These are phyloP conservation scores for Arge pagana DNA, from an alignment of 2,888 invertebrate genomes.

Conservation along the genomic window DNA sequence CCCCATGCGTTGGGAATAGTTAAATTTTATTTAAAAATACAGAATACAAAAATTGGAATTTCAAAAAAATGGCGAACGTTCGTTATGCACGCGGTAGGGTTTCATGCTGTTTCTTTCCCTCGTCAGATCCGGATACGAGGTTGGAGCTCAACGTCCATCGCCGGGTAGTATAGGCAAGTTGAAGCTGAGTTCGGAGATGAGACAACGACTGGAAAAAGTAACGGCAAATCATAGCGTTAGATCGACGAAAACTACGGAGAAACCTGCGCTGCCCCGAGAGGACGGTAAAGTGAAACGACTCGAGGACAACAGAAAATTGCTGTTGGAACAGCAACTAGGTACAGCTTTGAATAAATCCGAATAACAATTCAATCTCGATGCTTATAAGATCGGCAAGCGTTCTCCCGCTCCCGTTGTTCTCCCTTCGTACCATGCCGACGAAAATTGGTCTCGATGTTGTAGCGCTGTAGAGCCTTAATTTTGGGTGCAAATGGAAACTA, in stretches of 20 bases:
- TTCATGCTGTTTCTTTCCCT: neutral
- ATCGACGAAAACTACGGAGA: constrained; percentile 76
- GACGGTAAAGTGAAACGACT: constrained; percentile 73
- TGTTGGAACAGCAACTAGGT: constrained; percentile 84
- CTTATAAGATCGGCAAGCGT: too few relatives aligned
- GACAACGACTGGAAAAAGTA: constrained; percentile 84
- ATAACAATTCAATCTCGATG: too few relatives aligned
- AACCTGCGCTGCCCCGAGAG: constrained; percentile 65
- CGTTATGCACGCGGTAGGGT: neutral
- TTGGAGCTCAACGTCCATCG: constrained; percentile 79
- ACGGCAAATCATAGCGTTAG: constrained; percentile 87
- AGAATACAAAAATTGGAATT: neutral
- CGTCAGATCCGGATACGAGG: constrained; percentile 69
- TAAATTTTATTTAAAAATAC: neutral
- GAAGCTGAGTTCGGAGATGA: constrained; percentile 90
- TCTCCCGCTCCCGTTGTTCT: too few relatives aligned
- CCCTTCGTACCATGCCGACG: too few relatives aligned
- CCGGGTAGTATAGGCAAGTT: constrained; percentile 90
- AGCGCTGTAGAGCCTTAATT: too few relatives aligned
- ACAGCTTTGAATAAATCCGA: too few relatives aligned
- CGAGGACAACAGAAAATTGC: constrained; percentile 82
- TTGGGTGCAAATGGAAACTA: too few relatives aligned
- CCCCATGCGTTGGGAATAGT: neutral
- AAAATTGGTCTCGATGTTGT: too few relatives aligned
- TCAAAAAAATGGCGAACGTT: neutral